Percentiles rank a stretch among this genome's conserved stretches.
These are phyloP conservation scores for Drosophila nigrodunni DNA, from an alignment of 1,140 invertebrate species.

Conservation along the genomic window DNA sequence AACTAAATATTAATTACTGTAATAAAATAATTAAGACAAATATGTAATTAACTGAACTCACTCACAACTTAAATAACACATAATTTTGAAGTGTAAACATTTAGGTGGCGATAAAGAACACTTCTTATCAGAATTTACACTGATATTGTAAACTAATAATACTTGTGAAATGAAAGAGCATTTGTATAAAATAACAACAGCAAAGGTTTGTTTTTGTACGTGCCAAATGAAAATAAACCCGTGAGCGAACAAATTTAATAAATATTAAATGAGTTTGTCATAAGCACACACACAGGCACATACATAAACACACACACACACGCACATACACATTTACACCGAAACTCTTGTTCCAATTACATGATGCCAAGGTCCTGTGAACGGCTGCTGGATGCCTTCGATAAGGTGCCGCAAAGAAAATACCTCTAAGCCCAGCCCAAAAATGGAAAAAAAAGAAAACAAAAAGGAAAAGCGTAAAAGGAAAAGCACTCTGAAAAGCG, in stretches of 20 bases:
- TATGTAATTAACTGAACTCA: too few relatives aligned
- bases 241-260: constrained; percentile 74
- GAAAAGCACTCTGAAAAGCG: constrained; percentile 30
- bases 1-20: too few relatives aligned
- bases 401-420: constrained; percentile 67
- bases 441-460: not conserved
- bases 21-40: too few relatives aligned
- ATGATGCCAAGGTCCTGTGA: constrained; percentile 41
- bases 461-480: too few relatives aligned
- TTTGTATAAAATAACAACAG: constrained; percentile 32
- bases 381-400: constrained; percentile 58
- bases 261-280: constrained; percentile 80
- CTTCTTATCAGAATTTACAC: constrained; percentile 6
- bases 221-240: constrained; percentile 77
- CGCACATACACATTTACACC: constrained; percentile 5
- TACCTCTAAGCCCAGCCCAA: constrained; percentile 60
- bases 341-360: constrained; percentile 74
- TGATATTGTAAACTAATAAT: constrained; percentile 8
- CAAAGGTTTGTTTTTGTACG: constrained; percentile 68
- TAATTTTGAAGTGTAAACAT: too few relatives aligned
- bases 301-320: constrained; percentile 17
- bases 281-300: constrained; percentile 52
- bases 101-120: not conserved
- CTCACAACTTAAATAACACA: too few relatives aligned
- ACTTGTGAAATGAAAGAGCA: constrained; percentile 13